These are phyloP conservation scores for Stichopus chloronotus DNA, from an alignment of 35 echinoderm and acorn worm genomes.

Conservation along the genomic window DNA sequence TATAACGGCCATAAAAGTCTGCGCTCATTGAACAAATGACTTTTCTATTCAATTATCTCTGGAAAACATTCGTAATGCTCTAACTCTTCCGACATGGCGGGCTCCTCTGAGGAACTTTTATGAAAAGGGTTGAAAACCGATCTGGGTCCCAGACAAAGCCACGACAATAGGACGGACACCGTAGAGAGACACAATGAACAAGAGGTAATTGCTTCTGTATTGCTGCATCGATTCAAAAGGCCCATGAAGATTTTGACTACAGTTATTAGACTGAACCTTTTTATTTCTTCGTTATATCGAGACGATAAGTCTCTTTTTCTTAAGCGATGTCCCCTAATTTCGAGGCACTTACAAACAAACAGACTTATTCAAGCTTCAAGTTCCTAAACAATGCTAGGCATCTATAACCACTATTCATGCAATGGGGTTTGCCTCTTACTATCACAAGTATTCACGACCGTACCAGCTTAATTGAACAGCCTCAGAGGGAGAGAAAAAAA, in stretches of 20 bases:
- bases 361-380: slow-evolving; percentile 22
- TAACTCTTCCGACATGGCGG: slow-evolving; percentile 33
- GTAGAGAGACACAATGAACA: neutral
- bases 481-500: neutral
- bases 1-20: slow-evolving; percentile 36
- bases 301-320: slow-evolving; percentile 25
- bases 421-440: neutral
- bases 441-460: too few relatives aligned
- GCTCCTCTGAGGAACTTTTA: slow-evolving; percentile 11
- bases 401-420: neutral
- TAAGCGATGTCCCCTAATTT: slow-evolving; percentile 43
- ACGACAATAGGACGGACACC: neutral
- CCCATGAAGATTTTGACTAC: neutral
- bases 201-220: neutral
- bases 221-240: slow-evolving; percentile 6
- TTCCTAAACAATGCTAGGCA: slow-evolving; percentile 4
- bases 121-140: slow-evolving; percentile 37
- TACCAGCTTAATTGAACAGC: too few relatives aligned
- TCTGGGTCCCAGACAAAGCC: neutral
- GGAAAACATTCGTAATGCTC: slow-evolving; percentile 25
- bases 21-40: slow-evolving; percentile 26
- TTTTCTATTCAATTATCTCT: slow-evolving; percentile 37
- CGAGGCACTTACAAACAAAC: slow-evolving; percentile 8
- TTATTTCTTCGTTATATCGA: slow-evolving; percentile 27
- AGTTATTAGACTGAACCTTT: neutral